Conservation (phyloP, 1,140 invertebrate genomes). For the Drosophila albomicans region DNA sequence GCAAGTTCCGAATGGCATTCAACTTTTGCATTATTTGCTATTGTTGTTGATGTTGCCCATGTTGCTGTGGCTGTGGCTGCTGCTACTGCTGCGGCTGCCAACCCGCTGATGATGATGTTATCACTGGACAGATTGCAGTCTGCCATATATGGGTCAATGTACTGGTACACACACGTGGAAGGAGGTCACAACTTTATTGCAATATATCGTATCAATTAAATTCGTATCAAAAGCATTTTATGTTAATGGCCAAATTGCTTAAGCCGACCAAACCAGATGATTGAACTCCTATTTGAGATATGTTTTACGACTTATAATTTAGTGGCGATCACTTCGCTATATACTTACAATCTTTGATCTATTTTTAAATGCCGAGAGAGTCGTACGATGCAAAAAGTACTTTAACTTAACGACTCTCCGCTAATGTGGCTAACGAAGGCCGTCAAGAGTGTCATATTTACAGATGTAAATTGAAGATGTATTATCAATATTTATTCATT, state of each 20-base stretch:
- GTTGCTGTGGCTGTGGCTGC: background rate
- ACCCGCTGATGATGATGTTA: constrained; percentile 21
- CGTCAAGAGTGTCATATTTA: constrained; percentile 4
- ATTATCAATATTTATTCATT: background rate
- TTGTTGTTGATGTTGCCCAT: constrained; percentile 31
- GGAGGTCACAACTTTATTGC: constrained; percentile 8
- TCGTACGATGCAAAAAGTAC: background rate
- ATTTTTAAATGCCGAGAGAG: background rate
- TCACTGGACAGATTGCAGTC: constrained; percentile 39
- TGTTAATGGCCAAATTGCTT: background rate
- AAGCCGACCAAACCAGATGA: background rate
- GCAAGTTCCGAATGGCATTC: constrained; percentile 70
- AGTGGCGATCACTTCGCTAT: background rate
- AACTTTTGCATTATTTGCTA: constrained; percentile 40
- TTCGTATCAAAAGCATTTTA: constrained; percentile 3
- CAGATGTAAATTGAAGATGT: constrained; percentile 4
- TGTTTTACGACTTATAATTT: background rate
- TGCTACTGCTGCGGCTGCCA: background rate
- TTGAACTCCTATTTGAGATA: background rate
- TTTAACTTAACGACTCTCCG: background rate
- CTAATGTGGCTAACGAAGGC: constrained; percentile 2
- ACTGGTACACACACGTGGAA: constrained; percentile 27
- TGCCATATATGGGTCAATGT: constrained; percentile 71
- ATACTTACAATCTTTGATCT: background rate
- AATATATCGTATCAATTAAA: constrained; percentile 6